A percentile compares a stretch with the other conserved stretches of the same genome.
Conservation (phyloP, 2,797 vertebrate species). For the Cygnus olor region DNA sequence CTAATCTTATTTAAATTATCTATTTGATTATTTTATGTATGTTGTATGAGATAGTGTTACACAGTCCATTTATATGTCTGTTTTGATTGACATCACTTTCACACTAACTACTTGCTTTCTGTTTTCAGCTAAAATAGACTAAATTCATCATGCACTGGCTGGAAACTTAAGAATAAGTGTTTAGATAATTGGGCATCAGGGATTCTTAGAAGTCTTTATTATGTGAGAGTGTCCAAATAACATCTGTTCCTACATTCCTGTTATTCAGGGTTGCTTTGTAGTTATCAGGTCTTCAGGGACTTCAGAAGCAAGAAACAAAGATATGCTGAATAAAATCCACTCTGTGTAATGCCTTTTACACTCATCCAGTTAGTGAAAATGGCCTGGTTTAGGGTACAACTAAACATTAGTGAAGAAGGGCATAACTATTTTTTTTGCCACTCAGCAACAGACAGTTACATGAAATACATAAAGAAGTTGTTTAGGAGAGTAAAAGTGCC, state of each 20-base stretch:
- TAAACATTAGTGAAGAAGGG: background rate
- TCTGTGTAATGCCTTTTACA: conserved; percentile 67
- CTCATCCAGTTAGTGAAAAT: conserved; percentile 29
- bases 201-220: conserved; percentile 81
- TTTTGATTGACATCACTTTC: conserved; percentile 71
- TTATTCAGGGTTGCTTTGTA: conserved; percentile 77
- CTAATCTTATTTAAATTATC: conserved; percentile 58
- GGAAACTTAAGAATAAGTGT: conserved; percentile 70
- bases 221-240: conserved; percentile 76
- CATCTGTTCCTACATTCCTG: conserved; percentile 77
- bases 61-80: conserved; percentile 37
- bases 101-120: conserved; percentile 54
- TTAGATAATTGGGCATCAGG: conserved; percentile 80
- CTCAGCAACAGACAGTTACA: background rate
- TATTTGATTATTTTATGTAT: conserved; percentile 56
- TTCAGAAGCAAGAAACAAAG: conserved; percentile 65
- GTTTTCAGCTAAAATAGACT: conserved; percentile 67
- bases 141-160: conserved; percentile 70
- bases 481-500: background rate
- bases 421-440: background rate
- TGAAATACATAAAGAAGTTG: background rate
- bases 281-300: conserved; percentile 75
- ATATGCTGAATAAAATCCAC: conserved; percentile 66
- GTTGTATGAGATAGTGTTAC: conserved; percentile 38
- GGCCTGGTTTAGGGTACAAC: conserved; percentile 2